Percentiles rank a stretch among this genome's conserved stretches.
These are phyloP conservation scores for Alligator mississippiensis DNA, from an alignment of 2,113 vertebrate genomes.

Conservation along the genomic window DNA sequence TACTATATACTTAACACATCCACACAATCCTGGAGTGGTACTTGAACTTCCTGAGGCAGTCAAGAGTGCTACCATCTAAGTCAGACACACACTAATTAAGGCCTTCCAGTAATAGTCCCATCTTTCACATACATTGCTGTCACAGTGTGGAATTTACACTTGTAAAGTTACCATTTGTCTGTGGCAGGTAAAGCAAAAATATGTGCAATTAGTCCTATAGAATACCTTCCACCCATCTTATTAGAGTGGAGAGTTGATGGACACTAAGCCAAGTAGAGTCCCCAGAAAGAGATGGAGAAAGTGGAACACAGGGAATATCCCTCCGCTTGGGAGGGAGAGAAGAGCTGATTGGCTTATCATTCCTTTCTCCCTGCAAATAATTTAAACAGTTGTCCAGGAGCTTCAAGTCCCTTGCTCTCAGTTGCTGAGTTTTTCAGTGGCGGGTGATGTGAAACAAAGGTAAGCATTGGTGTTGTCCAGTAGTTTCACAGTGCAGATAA, in stretches of 20 bases:
- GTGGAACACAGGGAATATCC: rapidly evolving
- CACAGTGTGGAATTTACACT: background rate
- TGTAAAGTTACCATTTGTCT: background rate
- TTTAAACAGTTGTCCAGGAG: too few species aligned
- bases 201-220: background rate
- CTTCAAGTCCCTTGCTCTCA: too few species aligned
- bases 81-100: rapidly evolving
- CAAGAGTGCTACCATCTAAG: background rate
- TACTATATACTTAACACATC: rapidly evolving
- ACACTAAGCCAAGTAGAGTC: background rate
- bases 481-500: too few species aligned
- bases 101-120: background rate
- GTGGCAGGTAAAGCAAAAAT: background rate
- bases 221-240: background rate
- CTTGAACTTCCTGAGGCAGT: background rate
- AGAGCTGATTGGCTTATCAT: too few species aligned
- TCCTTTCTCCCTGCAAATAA: too few species aligned
- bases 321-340: background rate
- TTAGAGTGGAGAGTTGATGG: background rate
- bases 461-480: too few species aligned
- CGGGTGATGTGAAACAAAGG: too few species aligned
- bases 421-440: too few species aligned
- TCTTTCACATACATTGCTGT: background rate
- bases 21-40: background rate
- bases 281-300: background rate